phyloP scores from a whole-genome alignment of 2,113 vertebrate genomes.

The Colinus virginianus region DNA sequence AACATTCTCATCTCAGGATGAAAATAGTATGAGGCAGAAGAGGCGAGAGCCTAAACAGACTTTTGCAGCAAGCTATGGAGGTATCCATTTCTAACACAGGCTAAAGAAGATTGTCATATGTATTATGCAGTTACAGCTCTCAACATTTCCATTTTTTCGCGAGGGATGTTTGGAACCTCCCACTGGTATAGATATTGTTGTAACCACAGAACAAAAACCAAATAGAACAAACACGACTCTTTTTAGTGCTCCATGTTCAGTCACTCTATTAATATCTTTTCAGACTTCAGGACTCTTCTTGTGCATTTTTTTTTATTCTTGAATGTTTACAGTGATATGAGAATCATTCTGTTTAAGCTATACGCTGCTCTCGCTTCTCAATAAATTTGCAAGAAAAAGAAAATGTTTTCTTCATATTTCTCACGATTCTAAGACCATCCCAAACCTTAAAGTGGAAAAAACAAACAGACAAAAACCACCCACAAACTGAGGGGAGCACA shows the following conservation, averaged over 20 bases:
- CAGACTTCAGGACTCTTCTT: not conserved
- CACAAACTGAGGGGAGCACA: not conserved
- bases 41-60: not conserved
- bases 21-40: slow-evolving; percentile 16
- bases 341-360: not conserved
- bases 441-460: not conserved
- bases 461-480: not conserved
- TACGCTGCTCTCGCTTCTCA: not conserved
- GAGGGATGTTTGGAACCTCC: not conserved
- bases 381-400: slow-evolving; percentile 43
- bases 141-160: not conserved
- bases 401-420: not conserved
- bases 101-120: not conserved
- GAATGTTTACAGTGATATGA: not conserved
- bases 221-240: not conserved
- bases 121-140: not conserved
- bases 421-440: not conserved
- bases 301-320: not conserved
- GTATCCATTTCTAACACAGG: not conserved
- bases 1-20: not conserved
- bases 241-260: not conserved
- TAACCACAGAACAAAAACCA: not conserved
- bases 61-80: not conserved
- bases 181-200: not conserved
- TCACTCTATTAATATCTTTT: not conserved